Conservation (phyloP, 2,113 vertebrate species). For the Ahaetulla prasina region DNA sequence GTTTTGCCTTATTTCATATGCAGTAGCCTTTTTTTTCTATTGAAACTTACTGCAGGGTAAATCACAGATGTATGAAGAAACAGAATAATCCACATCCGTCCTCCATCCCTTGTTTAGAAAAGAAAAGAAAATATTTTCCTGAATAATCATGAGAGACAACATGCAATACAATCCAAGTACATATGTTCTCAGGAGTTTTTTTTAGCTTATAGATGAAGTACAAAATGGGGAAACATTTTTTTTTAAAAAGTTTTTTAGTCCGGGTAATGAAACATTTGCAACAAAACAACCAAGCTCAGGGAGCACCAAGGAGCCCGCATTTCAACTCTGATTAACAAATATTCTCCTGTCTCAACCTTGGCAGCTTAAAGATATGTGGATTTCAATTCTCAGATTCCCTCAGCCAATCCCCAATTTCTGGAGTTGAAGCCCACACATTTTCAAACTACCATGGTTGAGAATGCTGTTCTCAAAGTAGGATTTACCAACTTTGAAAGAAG, state of each 20-base stretch:
- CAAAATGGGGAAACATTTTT: neutral
- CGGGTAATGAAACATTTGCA: neutral
- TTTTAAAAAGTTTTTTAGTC: neutral
- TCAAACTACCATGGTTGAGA: too few relatives aligned
- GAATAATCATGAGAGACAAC: neutral
- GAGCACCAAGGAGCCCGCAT: too few relatives aligned
- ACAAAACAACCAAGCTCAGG: too few relatives aligned
- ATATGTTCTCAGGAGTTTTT: neutral
- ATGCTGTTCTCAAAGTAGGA: too few relatives aligned
- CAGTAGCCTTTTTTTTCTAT: neutral
- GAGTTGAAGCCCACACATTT: too few relatives aligned
- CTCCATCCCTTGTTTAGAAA: slow-evolving; percentile 63
- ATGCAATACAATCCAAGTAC: slow-evolving; percentile 9
- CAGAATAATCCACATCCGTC: slow-evolving; percentile 66
- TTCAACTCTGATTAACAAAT: too few relatives aligned
- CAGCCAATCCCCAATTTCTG: too few relatives aligned
- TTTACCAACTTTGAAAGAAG: too few relatives aligned
- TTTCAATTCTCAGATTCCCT: too few relatives aligned
- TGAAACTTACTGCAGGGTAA: slow-evolving; percentile 60
- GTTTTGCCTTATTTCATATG: neutral
- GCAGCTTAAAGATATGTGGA: too few relatives aligned
- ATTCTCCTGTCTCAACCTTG: too few relatives aligned
- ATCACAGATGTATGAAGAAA: slow-evolving; percentile 59
- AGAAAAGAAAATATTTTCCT: slow-evolving; percentile 23
- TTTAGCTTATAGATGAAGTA: neutral